phyloP scores from a whole-genome alignment of 2,113 vertebrate species.

The Rhombomys opimus region DNA sequence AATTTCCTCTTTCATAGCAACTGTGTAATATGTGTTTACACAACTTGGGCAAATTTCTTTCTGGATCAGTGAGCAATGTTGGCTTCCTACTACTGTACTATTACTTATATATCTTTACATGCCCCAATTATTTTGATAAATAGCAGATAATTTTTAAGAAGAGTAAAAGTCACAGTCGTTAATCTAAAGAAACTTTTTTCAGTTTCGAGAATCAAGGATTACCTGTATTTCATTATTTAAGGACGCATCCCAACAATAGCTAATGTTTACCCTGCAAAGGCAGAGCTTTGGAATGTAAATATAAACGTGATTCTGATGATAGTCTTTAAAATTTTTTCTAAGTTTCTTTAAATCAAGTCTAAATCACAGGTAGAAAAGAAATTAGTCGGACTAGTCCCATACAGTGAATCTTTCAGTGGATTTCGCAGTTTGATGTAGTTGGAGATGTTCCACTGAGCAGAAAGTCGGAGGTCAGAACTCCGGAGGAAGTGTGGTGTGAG shows the following conservation, averaged over 20 bases:
- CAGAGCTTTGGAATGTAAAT: slow-evolving; percentile 10
- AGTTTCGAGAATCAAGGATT: slow-evolving; percentile 47
- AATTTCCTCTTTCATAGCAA: neutral
- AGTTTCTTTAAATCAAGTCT: neutral
- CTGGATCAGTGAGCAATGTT: neutral
- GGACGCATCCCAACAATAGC: slow-evolving; percentile 8
- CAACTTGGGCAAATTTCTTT: neutral
- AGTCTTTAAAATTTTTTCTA: neutral
- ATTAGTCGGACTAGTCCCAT: neutral
- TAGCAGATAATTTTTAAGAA: slow-evolving; percentile 31
- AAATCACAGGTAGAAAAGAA: neutral
- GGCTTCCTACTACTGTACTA: neutral
- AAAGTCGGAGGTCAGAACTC: slow-evolving; percentile 7
- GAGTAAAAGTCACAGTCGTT: neutral
- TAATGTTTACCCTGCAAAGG: neutral
- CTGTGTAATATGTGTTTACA: neutral
- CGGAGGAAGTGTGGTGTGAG: neutral
- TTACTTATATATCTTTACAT: neutral
- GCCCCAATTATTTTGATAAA: neutral
- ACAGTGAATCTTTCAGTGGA: neutral
- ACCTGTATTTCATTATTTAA: neutral
- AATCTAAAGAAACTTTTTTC: neutral
- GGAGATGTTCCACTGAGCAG: slow-evolving; percentile 26
- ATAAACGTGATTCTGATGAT: slow-evolving; percentile 10
- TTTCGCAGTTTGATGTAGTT: slow-evolving; percentile 18